A percentile compares a stretch with the other conserved stretches of the same genome.
Conservation (phyloP, 1,140 invertebrate genomes). For the Drosophila chauvacae region DNA sequence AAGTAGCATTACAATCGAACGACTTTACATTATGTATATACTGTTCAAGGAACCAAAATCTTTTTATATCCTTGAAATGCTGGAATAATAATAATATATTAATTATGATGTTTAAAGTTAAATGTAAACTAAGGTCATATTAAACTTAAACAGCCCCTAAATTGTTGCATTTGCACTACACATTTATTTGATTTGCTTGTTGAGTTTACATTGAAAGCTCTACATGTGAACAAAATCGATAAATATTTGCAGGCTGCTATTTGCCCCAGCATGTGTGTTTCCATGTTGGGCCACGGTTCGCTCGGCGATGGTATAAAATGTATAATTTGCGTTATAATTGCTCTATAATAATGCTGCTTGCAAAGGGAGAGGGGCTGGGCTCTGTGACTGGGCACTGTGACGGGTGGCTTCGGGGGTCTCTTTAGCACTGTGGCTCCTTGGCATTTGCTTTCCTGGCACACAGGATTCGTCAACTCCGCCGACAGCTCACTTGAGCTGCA, state of each 20-base stretch:
- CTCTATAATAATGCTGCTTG: constrained; percentile 34
- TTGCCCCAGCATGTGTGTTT: constrained; percentile 8
- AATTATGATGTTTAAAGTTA: too few species aligned
- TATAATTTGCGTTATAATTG: constrained; percentile 52
- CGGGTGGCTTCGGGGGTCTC: not conserved
- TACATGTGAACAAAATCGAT: constrained; percentile 57
- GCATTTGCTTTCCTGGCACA: constrained; percentile 45
- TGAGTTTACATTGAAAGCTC: constrained; percentile 61
- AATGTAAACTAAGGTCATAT: too few species aligned
- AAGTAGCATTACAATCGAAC: too few species aligned
- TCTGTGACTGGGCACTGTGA: constrained; percentile 6
- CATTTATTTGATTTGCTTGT: constrained; percentile 60
- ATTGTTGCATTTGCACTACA: constrained; percentile 46
- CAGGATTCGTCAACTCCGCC: constrained; percentile 45
- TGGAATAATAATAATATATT: too few species aligned
- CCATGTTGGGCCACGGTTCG: constrained; percentile 23
- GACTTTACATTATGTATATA: too few species aligned
- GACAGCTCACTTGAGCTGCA: constrained; percentile 90
- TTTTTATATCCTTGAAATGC: too few species aligned
- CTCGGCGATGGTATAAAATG: constrained; percentile 43
- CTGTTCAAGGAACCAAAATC: too few species aligned
- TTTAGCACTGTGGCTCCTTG: constrained; percentile 46
- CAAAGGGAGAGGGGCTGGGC: constrained; percentile 12
- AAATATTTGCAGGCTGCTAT: constrained; percentile 42
- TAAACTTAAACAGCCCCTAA: not conserved